Evolutionary conservation across 2,797 vertebrate species (phyloP), one percentile per base, ranked within the genome.

Genomic region (Lerista edwardsae): DNA sequence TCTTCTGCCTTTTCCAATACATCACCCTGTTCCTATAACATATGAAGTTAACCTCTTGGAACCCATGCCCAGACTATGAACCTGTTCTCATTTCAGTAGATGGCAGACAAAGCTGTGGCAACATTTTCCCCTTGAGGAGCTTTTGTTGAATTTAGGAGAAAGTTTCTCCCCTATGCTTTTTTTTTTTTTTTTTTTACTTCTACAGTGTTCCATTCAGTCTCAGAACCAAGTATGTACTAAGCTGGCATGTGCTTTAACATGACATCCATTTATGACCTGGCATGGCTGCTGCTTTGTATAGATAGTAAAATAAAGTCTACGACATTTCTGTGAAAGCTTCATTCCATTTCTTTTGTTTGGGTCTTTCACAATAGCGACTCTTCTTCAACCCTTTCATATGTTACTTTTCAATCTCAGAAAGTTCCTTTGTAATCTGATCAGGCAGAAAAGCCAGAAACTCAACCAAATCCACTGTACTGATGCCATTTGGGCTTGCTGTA

Each of bases 371-470:
- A 61, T 64, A 72, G 41, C 36, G 83, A 64, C 47, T 62, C 36
- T 84, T 10, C 29, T 69, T 55, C 64, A 41, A 44, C 39, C 23
- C 29, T 57, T 73, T 84, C 36, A 44, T 69, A 77, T 64, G 41
- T 72, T 79, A 39, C 57, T 79, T 34, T 57, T 64, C 68, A 72
- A 21, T 64, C 68, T 79, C 39, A 9, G 31, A 78, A 29, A 9
- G 64, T n/a, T 19, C 41, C 23, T 84, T 72, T 84, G 83, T 64
- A 64, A 84, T 47, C 57, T 64, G 75, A 84, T 79, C 67, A 34
- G 71, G 41, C 65, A 78, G 75, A 68, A 71, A 77, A 84, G 67
- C n/a, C 67, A 78, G 67, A 79, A 84, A 36, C 25, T 34, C 75
- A 64, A 72, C 75, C 68, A 79, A 78, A 79, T 27, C 14, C n/a